phyloP scores from a whole-genome alignment of 2,888 invertebrate genomes.

The Athrips mouffetella region DNA sequence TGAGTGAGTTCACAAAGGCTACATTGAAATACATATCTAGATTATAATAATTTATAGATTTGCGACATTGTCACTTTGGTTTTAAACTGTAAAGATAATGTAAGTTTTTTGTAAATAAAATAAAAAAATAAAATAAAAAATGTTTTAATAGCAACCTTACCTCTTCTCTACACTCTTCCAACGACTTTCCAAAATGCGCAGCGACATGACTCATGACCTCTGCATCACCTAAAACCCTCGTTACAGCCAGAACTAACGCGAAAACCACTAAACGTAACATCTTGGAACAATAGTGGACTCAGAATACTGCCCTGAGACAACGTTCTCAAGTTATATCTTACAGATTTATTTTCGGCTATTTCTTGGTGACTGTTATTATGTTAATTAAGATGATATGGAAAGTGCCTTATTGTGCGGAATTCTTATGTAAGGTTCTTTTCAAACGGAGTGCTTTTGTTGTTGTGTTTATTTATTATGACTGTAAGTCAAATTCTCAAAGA shows the following conservation, averaged over 20 bases:
- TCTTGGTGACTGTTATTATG: slow-evolving; percentile 11
- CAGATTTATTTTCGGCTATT: slow-evolving; percentile 18
- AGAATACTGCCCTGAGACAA: slow-evolving; percentile 6
- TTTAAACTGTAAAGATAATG: background rate
- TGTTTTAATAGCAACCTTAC: no score
- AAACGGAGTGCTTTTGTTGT: background rate
- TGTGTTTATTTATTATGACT: no score
- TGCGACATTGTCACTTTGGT: no score
- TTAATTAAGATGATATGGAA: slow-evolving; percentile 3
- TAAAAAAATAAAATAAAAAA: no score
- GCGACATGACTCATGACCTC: slow-evolving; percentile 73
- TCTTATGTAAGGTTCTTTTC: background rate
- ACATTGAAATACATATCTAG: no score
- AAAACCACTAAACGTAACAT: slow-evolving; percentile 29
- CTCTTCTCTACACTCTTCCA: slow-evolving; percentile 64
- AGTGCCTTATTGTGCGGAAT: background rate
- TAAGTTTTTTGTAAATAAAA: background rate
- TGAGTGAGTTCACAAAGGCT: no score
- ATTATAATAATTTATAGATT: no score
- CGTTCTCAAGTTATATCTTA: slow-evolving; percentile 2
- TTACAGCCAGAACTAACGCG: slow-evolving; percentile 32
- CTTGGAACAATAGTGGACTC: background rate
- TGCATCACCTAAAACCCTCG: slow-evolving; percentile 46
- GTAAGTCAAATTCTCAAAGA: no score
- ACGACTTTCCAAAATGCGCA: slow-evolving; percentile 62